Percentiles rank a stretch among this genome's conserved stretches.
phyloP scores from a whole-genome alignment of 2,113 vertebrate species.

The Anolis carolinensis region DNA sequence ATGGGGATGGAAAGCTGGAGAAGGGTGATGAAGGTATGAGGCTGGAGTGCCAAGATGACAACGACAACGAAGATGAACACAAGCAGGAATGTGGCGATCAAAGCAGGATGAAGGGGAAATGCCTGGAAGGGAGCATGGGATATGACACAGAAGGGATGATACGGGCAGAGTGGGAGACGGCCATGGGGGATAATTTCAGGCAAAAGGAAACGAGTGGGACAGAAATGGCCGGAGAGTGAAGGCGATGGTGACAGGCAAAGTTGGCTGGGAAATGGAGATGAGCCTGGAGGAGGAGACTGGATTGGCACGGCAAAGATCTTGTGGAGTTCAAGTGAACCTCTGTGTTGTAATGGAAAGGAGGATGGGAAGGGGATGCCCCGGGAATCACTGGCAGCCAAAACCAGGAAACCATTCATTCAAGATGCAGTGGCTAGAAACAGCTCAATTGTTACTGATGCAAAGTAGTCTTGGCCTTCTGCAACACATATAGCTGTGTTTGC shows the following conservation, averaged over 20 bases:
- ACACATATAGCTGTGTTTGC: neutral
- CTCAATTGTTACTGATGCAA: neutral
- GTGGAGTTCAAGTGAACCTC: neutral
- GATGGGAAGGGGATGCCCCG: neutral
- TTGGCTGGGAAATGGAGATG: conserved; percentile 13
- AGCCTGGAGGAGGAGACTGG: neutral
- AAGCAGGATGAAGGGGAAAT: neutral
- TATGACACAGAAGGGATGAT: neutral
- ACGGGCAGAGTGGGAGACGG: neutral
- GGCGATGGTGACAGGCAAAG: neutral
- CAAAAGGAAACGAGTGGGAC: neutral
- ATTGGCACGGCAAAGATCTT: neutral
- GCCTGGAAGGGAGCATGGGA: neutral
- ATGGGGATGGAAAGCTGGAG: neutral
- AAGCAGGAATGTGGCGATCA: neutral
- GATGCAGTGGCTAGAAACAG: neutral
- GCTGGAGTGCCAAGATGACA: conserved; percentile 11
- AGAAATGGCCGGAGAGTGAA: neutral
- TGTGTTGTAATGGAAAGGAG: neutral
- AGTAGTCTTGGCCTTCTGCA: neutral
- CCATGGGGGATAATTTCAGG: neutral
- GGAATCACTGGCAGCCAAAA: neutral
- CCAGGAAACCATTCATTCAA: neutral
- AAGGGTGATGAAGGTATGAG: neutral
- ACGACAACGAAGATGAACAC: neutral